phyloP scores from a whole-genome alignment of 2,113 vertebrate species.

The Trochalopteron elliotii region DNA sequence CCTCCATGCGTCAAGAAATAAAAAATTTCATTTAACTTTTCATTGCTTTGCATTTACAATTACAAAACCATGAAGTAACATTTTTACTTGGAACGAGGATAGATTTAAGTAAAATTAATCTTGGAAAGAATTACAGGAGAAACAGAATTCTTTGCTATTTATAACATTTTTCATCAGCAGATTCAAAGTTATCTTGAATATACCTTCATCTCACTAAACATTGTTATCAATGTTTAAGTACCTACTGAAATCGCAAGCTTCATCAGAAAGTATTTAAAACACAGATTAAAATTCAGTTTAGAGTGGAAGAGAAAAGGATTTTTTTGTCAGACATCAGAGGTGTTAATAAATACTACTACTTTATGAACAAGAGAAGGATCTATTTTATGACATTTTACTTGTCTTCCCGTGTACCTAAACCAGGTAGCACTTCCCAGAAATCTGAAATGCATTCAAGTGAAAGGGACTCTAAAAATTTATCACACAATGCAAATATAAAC shows the following conservation, averaged over 20 bases:
- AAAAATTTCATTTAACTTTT: neutral
- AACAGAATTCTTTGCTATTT: neutral
- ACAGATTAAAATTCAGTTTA: neutral
- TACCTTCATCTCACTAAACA: neutral
- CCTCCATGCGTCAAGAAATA: neutral
- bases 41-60: neutral
- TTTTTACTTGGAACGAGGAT: neutral
- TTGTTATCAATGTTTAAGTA: neutral
- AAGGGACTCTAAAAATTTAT: neutral
- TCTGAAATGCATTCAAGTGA: neutral
- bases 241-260: neutral
- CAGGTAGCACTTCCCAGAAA: neutral
- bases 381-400: neutral
- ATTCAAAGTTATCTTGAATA: neutral
- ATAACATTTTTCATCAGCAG: neutral
- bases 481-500: neutral
- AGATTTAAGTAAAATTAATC: neutral
- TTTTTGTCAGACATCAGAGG: neutral
- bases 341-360: slow-evolving; percentile 5
- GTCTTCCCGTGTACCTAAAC: neutral
- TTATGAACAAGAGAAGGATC: neutral
- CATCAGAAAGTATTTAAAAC: slow-evolving; percentile 40
- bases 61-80: neutral
- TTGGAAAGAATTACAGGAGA: neutral
- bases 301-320: neutral